Evolutionary conservation across 2,797 vertebrate genomes (phyloP), one percentile per base, ranked within the genome.

Genomic region (Emys orbicularis): DNA sequence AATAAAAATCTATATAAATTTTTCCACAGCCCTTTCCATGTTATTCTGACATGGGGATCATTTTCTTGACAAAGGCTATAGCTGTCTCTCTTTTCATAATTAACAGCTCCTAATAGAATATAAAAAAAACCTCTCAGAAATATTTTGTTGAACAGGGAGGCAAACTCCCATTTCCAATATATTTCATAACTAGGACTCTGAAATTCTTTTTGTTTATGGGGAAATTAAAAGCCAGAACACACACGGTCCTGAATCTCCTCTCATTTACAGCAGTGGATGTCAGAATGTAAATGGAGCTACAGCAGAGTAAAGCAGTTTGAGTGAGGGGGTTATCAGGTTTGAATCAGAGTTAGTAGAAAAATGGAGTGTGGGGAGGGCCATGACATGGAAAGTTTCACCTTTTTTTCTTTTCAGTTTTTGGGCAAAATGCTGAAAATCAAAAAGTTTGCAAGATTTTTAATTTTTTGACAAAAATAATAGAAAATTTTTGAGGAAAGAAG

Each of bases 211-310:
- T 74, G 44, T 49, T 18, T 92, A 37, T 34, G 5, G 47, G 29
- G 88, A 95, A 97, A 83, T 25, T 84, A 57, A 92, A 86, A 84
- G 44, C 83, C 12, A 25, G 91, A 86, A 91, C 50, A 49, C 31
- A 81, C 61, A 84, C 79, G 89, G 81, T 37, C 47, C 54, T 89
- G 34, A 85, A 52, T 94, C 77, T 10, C 81, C 37, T 91, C 65
- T 94, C 41, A 85, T 81, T 94, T 93, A 95, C 31, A 57, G n/a
- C 87, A 92, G 4, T 44, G 16, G 76, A n/a, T 82, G 53, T 57
- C 49, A 81, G 94, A 82, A 89, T 16, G 15, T 21, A 79, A 89
- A 90, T 88, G 61, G 65, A 95, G n/a, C 27, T 87, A 79, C 53
- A 23, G 19, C 47, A 37, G 27, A 80, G 31, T 50, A 84, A 89